phyloP scores from a whole-genome alignment of 2,888 invertebrate species.

The Punctoribates punctum region DNA sequence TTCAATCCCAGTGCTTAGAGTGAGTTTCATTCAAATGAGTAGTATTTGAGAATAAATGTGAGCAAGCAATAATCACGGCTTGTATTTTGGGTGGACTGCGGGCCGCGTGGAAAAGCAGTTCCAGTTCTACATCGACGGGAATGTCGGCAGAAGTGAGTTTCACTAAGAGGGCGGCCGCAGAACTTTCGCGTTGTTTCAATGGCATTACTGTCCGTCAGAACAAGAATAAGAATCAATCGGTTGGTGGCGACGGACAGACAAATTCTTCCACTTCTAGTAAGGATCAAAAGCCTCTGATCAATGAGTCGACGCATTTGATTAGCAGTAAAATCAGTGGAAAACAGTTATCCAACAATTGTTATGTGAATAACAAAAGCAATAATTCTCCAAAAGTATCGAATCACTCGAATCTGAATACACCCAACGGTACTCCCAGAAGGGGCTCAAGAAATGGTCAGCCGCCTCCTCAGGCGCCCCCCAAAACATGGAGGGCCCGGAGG shows the following conservation, averaged over 20 bases:
- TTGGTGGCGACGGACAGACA: neutral
- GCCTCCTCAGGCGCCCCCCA: slow-evolving; percentile 43
- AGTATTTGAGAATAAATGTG: too few species aligned
- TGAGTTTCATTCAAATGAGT: too few species aligned
- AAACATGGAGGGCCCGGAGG: slow-evolving; percentile 42
- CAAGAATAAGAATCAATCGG: neutral
- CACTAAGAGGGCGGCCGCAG: slow-evolving; percentile 49
- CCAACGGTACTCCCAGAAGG: slow-evolving; percentile 1
- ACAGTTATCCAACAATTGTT: neutral
- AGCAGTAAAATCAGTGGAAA: slow-evolving; percentile 10
- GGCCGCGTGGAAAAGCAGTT: slow-evolving; percentile 42
- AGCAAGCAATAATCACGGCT: slow-evolving; percentile 34
- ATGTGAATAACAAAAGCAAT: neutral
- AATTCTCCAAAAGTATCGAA: neutral
- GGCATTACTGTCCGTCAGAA: slow-evolving; percentile 46
- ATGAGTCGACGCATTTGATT: slow-evolving; percentile 12
- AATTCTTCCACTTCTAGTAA: neutral
- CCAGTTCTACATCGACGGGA: slow-evolving; percentile 37
- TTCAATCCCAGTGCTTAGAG: too few species aligned
- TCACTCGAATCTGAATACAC: neutral
- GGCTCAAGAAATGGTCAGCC: slow-evolving; percentile 35
- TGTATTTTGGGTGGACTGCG: slow-evolving; percentile 40
- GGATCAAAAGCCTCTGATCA: neutral
- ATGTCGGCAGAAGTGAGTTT: slow-evolving; percentile 49
- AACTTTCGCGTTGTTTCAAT: slow-evolving; percentile 49